Percentiles rank a stretch among this genome's conserved stretches.
Conservation (phyloP, 2,797 vertebrate species). For the Thunnus albacares region DNA sequence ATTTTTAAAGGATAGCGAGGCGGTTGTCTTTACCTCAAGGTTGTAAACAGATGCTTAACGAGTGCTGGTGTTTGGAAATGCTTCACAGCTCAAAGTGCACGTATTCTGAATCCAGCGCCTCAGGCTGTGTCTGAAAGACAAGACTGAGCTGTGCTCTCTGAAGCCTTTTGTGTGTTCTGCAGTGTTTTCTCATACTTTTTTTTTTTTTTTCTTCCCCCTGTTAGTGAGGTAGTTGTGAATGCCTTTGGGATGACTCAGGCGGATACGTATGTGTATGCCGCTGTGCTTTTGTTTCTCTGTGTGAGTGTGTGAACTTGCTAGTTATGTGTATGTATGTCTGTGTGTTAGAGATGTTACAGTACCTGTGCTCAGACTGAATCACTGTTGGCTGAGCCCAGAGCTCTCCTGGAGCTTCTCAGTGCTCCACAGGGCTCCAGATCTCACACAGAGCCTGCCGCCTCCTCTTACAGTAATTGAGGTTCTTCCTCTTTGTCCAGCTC, state of each 20-base stretch:
- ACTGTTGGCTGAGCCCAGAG: constrained; percentile 55
- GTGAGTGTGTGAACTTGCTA: constrained; percentile 6
- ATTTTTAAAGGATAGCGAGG: constrained; percentile 9
- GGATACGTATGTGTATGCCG: constrained; percentile 42
- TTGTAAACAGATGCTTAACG: constrained; percentile 62
- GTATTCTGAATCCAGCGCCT: constrained; percentile 61
- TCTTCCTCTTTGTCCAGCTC: constrained; percentile 67
- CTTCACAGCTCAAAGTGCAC: constrained; percentile 44
- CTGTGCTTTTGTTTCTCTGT: constrained; percentile 51
- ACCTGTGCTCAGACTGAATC: constrained; percentile 69
- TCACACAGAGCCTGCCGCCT: constrained; percentile 64
- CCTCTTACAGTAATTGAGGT: constrained; percentile 64
- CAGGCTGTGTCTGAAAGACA: constrained; percentile 69
- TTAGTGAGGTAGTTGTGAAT: constrained; percentile 77
- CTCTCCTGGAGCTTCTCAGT: constrained; percentile 56
- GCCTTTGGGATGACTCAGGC: constrained; percentile 80
- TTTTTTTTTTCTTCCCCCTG: constrained; percentile 41
- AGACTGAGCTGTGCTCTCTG: constrained; percentile 61
- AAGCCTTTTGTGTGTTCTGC: constrained; percentile 67
- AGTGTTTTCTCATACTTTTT: constrained; percentile 34
- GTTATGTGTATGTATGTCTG: constrained; percentile 23
- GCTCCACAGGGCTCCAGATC: constrained; percentile 55
- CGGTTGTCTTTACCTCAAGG: constrained; percentile 48
- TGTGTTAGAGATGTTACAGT: constrained; percentile 50
- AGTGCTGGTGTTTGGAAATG: constrained; percentile 57